These are phyloP conservation scores for Papilio elwesi DNA, from an alignment of 2,888 invertebrate genomes.

Conservation along the genomic window DNA sequence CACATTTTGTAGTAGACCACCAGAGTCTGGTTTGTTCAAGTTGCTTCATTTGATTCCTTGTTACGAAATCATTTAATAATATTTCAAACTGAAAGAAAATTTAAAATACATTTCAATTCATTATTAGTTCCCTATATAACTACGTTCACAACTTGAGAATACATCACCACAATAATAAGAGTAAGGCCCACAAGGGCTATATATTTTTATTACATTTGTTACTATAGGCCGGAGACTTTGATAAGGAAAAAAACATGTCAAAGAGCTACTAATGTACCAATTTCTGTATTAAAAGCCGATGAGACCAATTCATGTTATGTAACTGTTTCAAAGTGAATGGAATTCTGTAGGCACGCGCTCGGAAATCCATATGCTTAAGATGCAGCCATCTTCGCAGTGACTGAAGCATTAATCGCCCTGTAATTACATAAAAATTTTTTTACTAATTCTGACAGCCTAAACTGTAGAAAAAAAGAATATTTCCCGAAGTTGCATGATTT, in stretches of 20 bases:
- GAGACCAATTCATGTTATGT: slow-evolving; percentile 67
- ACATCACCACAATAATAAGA: too few relatives aligned
- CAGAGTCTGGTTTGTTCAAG: slow-evolving; percentile 70
- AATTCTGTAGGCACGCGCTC: slow-evolving; percentile 66
- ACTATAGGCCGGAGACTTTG: neutral
- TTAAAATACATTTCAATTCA: neutral
- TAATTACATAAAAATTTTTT: neutral
- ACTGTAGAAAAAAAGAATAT: neutral
- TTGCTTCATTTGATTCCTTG: slow-evolving; percentile 66
- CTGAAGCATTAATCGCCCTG: slow-evolving; percentile 86
- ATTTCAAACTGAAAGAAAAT: slow-evolving; percentile 60
- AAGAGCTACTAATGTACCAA: slow-evolving; percentile 56
- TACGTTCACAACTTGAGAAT: too few relatives aligned
- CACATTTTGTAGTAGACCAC: slow-evolving; percentile 76
- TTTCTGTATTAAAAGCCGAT: slow-evolving; percentile 63
- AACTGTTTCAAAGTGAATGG: slow-evolving; percentile 67
- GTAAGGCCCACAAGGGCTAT: too few relatives aligned
- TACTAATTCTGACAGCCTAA: neutral
- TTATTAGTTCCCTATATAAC: too few relatives aligned
- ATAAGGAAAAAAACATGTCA: too few relatives aligned
- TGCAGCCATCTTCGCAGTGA: slow-evolving; percentile 90
- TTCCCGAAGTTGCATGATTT: too few relatives aligned
- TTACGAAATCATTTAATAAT: slow-evolving; percentile 64
- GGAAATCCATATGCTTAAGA: slow-evolving; percentile 69
- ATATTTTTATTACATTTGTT: neutral